Evolutionary conservation across 1,140 invertebrate genomes (phyloP).

Genomic region (Pectinophora gossypiella): DNA sequence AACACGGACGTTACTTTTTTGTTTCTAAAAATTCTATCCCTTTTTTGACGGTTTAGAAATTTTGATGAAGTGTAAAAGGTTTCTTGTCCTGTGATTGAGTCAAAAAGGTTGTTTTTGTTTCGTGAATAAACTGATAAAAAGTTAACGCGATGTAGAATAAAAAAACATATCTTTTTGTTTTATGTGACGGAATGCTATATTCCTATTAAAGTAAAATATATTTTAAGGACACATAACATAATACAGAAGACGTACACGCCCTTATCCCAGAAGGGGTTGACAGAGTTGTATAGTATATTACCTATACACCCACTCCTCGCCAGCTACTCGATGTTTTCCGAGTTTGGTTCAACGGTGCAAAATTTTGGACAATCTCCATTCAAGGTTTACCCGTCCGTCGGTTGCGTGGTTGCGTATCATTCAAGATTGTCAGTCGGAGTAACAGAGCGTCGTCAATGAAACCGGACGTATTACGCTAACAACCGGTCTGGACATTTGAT

Average conservation of each 20-base stretch:
- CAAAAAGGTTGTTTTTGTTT: conserved; percentile 44
- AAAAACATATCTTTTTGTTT: too few species aligned
- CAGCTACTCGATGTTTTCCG: too few species aligned
- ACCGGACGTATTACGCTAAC: conserved; percentile 10
- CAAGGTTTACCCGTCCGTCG: conserved; percentile 9
- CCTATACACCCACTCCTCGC: too few species aligned
- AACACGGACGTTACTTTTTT: conserved; percentile 51
- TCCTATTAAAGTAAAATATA: too few species aligned
- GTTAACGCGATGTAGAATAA: too few species aligned
- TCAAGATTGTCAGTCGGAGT: conserved; percentile 16
- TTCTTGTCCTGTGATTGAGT: conserved; percentile 51
- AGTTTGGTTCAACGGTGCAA: too few species aligned
- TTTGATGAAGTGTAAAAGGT: conserved; percentile 66
- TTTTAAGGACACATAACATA: too few species aligned
- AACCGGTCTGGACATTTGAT: not conserved
- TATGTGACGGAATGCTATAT: too few species aligned
- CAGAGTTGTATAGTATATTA: too few species aligned
- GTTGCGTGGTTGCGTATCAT: conserved; percentile 2
- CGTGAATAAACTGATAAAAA: not conserved
- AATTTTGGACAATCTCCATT: too few species aligned
- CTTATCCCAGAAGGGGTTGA: too few species aligned
- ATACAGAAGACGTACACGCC: too few species aligned
- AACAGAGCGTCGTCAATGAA: conserved; percentile 14
- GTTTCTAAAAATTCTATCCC: conserved; percentile 34
- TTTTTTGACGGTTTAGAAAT: conserved; percentile 42